phyloP scores from a whole-genome alignment of 35 echinoderm and acorn worm genomes.

The Chiridota heheva region DNA sequence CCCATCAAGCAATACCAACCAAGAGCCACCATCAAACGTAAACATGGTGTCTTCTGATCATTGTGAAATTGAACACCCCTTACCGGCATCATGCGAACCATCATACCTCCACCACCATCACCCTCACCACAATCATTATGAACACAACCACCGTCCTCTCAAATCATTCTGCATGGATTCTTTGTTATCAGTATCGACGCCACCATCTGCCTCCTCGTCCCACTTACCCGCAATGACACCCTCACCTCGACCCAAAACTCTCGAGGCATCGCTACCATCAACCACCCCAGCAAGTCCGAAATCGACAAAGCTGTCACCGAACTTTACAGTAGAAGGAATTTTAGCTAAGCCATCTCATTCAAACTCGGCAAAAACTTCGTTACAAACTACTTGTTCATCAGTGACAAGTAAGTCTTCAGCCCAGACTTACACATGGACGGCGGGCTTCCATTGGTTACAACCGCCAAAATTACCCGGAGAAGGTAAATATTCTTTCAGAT shows the following conservation, averaged over 20 bases:
- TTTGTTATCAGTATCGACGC: too few species aligned
- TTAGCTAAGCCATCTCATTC: slow-evolving; percentile 40
- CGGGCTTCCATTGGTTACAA: slow-evolving; percentile 33
- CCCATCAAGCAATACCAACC: neutral
- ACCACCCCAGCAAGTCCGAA: neutral
- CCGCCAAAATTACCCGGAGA: slow-evolving; percentile 21
- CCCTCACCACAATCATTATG: slow-evolving; percentile 5
- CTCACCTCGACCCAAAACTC: neutral
- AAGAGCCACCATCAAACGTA: too few species aligned
- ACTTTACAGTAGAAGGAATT: slow-evolving; percentile 36
- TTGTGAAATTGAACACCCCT: slow-evolving; percentile 6
- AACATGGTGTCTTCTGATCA: slow-evolving; percentile 13
- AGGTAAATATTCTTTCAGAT: too few species aligned
- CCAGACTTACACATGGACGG: slow-evolving; percentile 34
- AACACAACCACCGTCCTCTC: neutral
- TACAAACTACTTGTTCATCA: neutral
- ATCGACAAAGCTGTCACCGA: slow-evolving; percentile 15
- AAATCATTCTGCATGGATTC: too few species aligned
- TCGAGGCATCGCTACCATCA: neutral
- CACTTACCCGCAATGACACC: too few species aligned
- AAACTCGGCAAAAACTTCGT: neutral
- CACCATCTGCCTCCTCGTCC: too few species aligned
- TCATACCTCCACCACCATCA: neutral
- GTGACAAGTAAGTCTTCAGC: slow-evolving; percentile 22
- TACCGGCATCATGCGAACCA: slow-evolving; percentile 1